These are phyloP conservation scores for Scyliorhinus canicula DNA, from an alignment of 2,797 vertebrate species.

Conservation along the genomic window DNA sequence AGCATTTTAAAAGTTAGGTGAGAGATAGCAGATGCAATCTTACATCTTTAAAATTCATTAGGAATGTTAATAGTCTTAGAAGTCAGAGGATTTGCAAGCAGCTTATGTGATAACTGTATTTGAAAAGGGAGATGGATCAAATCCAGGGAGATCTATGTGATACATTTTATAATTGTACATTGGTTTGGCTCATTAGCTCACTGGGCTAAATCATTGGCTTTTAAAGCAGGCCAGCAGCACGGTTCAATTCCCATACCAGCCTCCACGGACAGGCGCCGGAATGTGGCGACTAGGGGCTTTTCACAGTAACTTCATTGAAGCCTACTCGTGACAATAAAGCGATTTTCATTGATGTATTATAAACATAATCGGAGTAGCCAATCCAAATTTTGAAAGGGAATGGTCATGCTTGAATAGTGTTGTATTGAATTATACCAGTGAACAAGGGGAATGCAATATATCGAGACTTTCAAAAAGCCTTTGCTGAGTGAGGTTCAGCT, in stretches of 20 bases:
- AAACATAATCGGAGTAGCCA: background rate
- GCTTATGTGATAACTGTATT: background rate
- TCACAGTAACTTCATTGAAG: too few species aligned
- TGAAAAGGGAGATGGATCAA: background rate
- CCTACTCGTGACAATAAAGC: too few species aligned
- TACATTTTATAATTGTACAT: background rate
- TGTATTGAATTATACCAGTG: background rate
- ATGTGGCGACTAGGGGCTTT: too few species aligned
- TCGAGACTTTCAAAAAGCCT: background rate
- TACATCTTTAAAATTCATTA: background rate
- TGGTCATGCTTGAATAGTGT: background rate
- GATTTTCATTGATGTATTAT: too few species aligned
- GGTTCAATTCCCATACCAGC: too few species aligned
- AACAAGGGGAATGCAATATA: background rate
- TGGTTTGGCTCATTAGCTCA: too few species aligned
- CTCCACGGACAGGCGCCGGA: too few species aligned
- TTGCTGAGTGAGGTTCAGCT: background rate
- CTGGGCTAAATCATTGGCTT: too few species aligned
- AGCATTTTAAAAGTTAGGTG: background rate
- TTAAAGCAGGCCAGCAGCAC: too few species aligned
- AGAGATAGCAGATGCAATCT: background rate
- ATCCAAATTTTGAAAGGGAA: background rate
- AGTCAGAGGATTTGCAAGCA: too few species aligned
- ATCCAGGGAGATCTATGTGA: background rate
- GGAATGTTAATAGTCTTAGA: background rate